phyloP scores from a whole-genome alignment of 1,140 invertebrate genomes.

The Heliconius melpomene region DNA sequence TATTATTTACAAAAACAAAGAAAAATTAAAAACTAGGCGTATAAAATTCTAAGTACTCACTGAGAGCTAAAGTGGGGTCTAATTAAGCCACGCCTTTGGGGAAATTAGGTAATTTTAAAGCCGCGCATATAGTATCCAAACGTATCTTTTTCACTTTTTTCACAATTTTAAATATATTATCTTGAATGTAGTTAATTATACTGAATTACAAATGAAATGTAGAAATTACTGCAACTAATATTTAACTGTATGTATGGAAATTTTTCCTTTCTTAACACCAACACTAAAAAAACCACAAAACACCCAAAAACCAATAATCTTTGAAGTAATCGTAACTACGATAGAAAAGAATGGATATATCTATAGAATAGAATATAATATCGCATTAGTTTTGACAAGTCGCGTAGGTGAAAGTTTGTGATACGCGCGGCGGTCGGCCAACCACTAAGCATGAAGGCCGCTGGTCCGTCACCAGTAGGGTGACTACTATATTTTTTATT shows the following conservation, averaged over 20 bases:
- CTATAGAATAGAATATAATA: background rate
- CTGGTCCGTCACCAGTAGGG: slow-evolving; percentile 29
- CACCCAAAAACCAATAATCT: background rate
- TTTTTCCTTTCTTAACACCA: background rate
- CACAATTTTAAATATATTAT: too few relatives aligned
- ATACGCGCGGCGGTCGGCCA: slow-evolving; percentile 37
- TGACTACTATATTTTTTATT: slow-evolving; percentile 1
- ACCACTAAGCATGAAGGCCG: slow-evolving; percentile 46
- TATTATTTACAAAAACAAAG: background rate
- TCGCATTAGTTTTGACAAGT: slow-evolving; percentile 31
- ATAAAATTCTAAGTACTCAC: background rate
- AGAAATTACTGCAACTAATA: too few relatives aligned
- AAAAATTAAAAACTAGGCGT: background rate
- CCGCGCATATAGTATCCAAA: background rate
- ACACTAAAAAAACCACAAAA: background rate
- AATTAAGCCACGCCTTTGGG: background rate
- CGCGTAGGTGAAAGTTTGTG: slow-evolving; percentile 44
- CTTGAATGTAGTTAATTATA: too few relatives aligned
- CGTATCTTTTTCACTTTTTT: background rate
- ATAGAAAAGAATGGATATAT: background rate
- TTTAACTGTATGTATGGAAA: background rate
- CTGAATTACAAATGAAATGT: too few relatives aligned
- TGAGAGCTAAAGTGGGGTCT: background rate
- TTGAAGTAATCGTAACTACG: background rate
- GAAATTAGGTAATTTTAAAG: background rate